These are phyloP conservation scores for Sebastes matsubarae DNA, from an alignment of 2,797 vertebrate genomes.

Conservation along the genomic window DNA sequence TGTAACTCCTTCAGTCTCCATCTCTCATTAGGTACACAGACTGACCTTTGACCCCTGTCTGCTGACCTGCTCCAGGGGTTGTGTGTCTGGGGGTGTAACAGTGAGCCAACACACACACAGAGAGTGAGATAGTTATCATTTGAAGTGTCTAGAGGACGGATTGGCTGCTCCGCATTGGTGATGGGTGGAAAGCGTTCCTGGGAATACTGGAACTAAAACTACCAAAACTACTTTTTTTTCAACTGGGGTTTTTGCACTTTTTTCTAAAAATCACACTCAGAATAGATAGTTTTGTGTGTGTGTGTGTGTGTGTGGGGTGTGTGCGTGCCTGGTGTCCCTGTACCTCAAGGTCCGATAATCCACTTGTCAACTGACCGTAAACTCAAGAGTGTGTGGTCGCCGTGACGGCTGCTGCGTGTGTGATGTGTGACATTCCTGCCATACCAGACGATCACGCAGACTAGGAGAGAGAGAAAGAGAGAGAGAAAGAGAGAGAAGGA, in stretches of 20 bases:
- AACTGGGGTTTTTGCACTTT: not conserved
- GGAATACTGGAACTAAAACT: not conserved
- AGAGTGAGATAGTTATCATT: constrained; percentile 45
- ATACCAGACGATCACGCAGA: constrained; percentile 77
- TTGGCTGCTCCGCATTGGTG: not conserved
- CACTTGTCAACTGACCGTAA: constrained; percentile 76
- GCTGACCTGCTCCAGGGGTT: constrained; percentile 34
- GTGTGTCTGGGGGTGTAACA: constrained; percentile 26
- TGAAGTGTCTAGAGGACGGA: constrained; percentile 18
- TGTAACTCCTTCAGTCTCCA: constrained; percentile 34
- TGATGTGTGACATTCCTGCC: constrained; percentile 80
- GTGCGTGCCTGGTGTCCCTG: constrained; percentile 29
- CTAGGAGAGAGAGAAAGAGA: not conserved
- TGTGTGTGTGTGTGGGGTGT: not conserved
- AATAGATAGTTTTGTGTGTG: not conserved
- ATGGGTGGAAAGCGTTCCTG: not conserved
- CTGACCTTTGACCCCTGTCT: constrained; percentile 54
- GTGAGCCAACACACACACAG: constrained; percentile 17
- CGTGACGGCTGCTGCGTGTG: constrained; percentile 54
- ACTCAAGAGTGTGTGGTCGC: constrained; percentile 65
- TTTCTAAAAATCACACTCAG: not conserved
- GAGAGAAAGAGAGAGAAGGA: not conserved
- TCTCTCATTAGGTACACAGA: constrained; percentile 39
- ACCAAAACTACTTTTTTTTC: not conserved
- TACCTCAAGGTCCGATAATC: constrained; percentile 67